Evolutionary conservation across 1,140 invertebrate genomes (phyloP), one percentile per base, ranked within the genome.

Genomic region (Megathymus violae): DNA sequence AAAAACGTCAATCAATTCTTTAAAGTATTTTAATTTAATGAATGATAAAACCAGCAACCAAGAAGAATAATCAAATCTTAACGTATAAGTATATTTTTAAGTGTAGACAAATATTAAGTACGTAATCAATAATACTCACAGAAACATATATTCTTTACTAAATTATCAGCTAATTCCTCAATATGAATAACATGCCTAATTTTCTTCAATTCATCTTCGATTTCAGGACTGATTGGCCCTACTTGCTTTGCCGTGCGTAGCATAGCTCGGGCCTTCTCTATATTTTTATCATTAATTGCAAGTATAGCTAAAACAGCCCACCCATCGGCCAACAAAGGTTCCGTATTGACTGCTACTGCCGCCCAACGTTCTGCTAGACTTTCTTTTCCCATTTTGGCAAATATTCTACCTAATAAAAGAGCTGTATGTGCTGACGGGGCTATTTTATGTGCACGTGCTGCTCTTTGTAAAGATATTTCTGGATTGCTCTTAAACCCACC

Each of bases 281-380:
- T 36, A 17, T 88, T 68, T 58, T 69, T 72, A 34, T 85, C 71
- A 15, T 69, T 62, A 73, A 86, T 76, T 10, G 84, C 86, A 27
- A 88, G 59, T 13, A 84, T 41, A 16, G 81, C 78, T 61, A 91
- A 64, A 46, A 84, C 63, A 10, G 85, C 85, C 88, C 88, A 91
- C 7, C 76, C 88, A 58, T 91, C 84, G 15, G 86, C 73, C 10
- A 89, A 64, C 10, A 78, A 52, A 1, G 86, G 85, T 51, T 91
- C 88, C 13, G 63, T 58, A 7, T 86, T 81, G 2, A 91, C 84
- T 16, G 88, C 81, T 14, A 51, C 75, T 4, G 85, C 70, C 4
- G 76, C 74, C 88, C 88, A 91, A n/a, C 82, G 76, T 31, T 85
- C 78, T 13, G 84, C 80, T 25, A 81, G 61, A 10, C 46, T 36